Conservation (phyloP, 2,113 vertebrate species). For the Nematolebias whitei region DNA sequence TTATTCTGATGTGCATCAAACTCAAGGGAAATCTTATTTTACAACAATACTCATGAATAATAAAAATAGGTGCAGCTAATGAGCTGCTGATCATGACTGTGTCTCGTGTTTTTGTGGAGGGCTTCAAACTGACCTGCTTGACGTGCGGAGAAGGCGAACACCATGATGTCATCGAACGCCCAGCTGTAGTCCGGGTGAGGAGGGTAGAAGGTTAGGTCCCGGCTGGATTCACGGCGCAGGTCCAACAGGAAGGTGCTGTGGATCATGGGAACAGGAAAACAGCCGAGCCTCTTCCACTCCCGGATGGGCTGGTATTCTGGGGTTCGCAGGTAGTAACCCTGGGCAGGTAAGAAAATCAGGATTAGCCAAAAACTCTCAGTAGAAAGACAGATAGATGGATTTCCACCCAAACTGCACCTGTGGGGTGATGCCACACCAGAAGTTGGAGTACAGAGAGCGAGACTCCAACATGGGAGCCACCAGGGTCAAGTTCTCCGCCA, state of each 20-base stretch:
- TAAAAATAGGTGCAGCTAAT: not conserved
- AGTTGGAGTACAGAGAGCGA: slow-evolving; percentile 94
- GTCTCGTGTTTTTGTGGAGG: slow-evolving; percentile 21
- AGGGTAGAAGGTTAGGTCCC: slow-evolving; percentile 86
- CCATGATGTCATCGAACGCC: slow-evolving; percentile 98
- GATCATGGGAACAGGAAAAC: slow-evolving; percentile 93
- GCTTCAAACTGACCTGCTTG: slow-evolving; percentile 84
- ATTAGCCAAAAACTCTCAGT: not conserved
- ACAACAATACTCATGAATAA: too few relatives aligned
- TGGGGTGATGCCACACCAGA: slow-evolving; percentile 97
- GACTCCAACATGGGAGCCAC: slow-evolving; percentile 97
- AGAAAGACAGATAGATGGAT: not conserved
- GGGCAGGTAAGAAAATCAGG: not conserved
- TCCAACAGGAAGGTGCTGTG: slow-evolving; percentile 96
- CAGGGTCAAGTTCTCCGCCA: slow-evolving; percentile 91
- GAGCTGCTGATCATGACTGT: not conserved
- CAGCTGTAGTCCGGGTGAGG: slow-evolving; percentile 94
- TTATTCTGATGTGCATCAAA: slow-evolving; percentile 17
- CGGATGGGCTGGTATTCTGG: slow-evolving; percentile 92
- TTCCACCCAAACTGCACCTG: slow-evolving; percentile 78
- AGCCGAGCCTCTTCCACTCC: slow-evolving; percentile 93
- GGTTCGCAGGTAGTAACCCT: slow-evolving; percentile 96
- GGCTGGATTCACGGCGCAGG: slow-evolving; percentile 87
- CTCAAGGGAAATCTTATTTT: too few relatives aligned
- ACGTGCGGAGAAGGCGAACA: slow-evolving; percentile 94